These are phyloP conservation scores for Syritta pipiens DNA, from an alignment of 2,888 invertebrate genomes.

Conservation along the genomic window DNA sequence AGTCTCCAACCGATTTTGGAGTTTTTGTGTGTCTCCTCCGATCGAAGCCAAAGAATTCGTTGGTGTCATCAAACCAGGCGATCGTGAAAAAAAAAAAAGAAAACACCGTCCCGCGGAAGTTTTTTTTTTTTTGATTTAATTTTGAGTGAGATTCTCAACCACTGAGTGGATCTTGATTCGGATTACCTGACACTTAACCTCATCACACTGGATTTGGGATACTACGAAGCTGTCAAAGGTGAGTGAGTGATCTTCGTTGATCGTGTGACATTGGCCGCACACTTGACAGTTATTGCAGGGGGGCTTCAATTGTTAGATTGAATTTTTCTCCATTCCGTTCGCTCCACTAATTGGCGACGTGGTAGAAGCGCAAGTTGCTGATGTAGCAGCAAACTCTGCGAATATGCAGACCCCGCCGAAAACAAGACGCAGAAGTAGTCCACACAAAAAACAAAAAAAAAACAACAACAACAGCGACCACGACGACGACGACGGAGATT, in stretches of 20 bases:
- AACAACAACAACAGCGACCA: slow-evolving; percentile 37
- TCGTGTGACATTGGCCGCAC: background rate
- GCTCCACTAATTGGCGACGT: slow-evolving; percentile 38
- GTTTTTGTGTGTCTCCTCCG: background rate
- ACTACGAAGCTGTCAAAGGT: slow-evolving; percentile 80
- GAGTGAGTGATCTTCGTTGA: slow-evolving; percentile 50
- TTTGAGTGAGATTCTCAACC: slow-evolving; percentile 32
- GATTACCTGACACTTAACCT: slow-evolving; percentile 65
- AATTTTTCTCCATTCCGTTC: background rate
- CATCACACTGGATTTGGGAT: slow-evolving; percentile 80
- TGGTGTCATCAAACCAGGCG: too few species aligned
- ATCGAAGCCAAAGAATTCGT: too few species aligned
- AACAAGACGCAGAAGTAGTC: slow-evolving; percentile 57
- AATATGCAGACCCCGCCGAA: slow-evolving; percentile 51
- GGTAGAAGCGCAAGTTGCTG: slow-evolving; percentile 44
- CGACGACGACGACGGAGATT: background rate
- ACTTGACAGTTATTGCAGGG: too few species aligned
- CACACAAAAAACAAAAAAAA: slow-evolving; percentile 40
- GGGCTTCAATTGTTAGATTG: background rate
- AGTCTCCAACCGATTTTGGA: background rate
- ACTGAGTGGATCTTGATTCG: slow-evolving; percentile 55
- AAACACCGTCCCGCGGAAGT: background rate
- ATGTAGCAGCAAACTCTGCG: slow-evolving; percentile 54
- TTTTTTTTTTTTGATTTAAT: background rate
- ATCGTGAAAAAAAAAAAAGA: too few species aligned